These are phyloP conservation scores for Amblyopsis hoosieri DNA, from an alignment of 2,797 vertebrate genomes.

Conservation along the genomic window DNA sequence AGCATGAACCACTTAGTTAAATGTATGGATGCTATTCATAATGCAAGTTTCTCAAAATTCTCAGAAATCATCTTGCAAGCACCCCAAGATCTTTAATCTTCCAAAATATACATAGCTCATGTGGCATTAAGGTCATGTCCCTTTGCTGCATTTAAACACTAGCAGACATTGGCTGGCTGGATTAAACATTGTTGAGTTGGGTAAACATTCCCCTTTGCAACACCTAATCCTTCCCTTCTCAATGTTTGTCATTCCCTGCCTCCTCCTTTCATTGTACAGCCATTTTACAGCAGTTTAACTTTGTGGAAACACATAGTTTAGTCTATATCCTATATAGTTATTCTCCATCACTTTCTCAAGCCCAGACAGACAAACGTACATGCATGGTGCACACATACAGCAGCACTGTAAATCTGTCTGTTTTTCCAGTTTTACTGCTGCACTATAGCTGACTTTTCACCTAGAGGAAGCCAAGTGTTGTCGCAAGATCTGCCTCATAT, in stretches of 20 bases:
- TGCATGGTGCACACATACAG: conserved; percentile 31
- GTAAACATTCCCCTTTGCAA: not conserved
- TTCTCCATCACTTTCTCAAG: not conserved
- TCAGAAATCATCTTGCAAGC: no score
- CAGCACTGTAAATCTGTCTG: conserved; percentile 59
- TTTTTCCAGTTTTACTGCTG: conserved; percentile 48
- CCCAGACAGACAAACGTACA: conserved; percentile 24
- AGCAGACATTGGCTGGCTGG: not conserved
- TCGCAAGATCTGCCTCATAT: no score
- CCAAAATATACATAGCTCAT: no score
- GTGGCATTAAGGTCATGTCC: not conserved
- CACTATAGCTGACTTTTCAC: no score
- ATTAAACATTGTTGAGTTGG: not conserved
- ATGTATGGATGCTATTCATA: no score
- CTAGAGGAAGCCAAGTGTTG: no score
- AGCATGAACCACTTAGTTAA: no score
- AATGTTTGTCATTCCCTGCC: conserved; percentile 21
- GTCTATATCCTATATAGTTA: not conserved
- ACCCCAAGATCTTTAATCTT: no score
- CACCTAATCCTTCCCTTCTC: conserved; percentile 18
- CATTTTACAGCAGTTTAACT: conserved; percentile 27
- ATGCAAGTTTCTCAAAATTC: no score
- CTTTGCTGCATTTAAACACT: not conserved
- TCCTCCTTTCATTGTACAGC: conserved; percentile 34
- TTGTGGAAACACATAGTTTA: no score